Conservation (phyloP, 2,888 invertebrate species). For the Disparrhopalites patrizii region DNA sequence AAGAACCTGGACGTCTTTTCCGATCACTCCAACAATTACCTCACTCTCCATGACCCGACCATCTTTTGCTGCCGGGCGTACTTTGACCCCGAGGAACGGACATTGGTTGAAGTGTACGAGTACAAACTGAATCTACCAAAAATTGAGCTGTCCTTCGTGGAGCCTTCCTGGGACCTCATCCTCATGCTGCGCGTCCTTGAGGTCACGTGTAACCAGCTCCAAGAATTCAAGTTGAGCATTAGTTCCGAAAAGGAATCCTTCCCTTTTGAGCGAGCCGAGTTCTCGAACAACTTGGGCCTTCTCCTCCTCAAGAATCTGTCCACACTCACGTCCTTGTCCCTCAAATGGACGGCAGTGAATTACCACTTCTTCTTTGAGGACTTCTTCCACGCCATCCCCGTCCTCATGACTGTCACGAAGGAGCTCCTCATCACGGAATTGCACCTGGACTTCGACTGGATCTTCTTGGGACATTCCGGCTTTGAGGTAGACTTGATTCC, state of each 20-base stretch:
- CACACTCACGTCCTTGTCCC: conserved; percentile 30
- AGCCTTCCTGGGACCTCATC: conserved; percentile 1
- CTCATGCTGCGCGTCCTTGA: conserved; percentile 11
- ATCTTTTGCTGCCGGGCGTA: conserved; percentile 6
- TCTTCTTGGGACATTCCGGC: conserved; percentile 36
- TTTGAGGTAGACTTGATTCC: conserved; percentile 36
- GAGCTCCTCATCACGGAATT: conserved; percentile 32
- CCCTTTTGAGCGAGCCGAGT: conserved; percentile 29
- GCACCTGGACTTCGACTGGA: conserved; percentile 38
- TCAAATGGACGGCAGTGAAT: conserved; percentile 35
- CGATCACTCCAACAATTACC: neutral
- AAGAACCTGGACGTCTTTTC: conserved; percentile 7
- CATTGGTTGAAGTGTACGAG: neutral
- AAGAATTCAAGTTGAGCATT: conserved; percentile 13
- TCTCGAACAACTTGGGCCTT: conserved; percentile 30
- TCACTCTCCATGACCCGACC: neutral
- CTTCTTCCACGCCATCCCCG: conserved; percentile 30
- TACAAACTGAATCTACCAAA: neutral
- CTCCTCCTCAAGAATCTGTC: conserved; percentile 24
- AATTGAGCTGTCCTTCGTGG: neutral
- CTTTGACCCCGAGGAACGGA: conserved; percentile 9
- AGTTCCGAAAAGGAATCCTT: conserved; percentile 7
- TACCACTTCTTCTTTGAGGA: conserved; percentile 38
- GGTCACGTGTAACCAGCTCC: conserved; percentile 5
- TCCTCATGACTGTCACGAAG: conserved; percentile 28